Evolutionary conservation across 2,888 invertebrate species (phyloP).

Genomic region (Drosophila helvetica): DNA sequence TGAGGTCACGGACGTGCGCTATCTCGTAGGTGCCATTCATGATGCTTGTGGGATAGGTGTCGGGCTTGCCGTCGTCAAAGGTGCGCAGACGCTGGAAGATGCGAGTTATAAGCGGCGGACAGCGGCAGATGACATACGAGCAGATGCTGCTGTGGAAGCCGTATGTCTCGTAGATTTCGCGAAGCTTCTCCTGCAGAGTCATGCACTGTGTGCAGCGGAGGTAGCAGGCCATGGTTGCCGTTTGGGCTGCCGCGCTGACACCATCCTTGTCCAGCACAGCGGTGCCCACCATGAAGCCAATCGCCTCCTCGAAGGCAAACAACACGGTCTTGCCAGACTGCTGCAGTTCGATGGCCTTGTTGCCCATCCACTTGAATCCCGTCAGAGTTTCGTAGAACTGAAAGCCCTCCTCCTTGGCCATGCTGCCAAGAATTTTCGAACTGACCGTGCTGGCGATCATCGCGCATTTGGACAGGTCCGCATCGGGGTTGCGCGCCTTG

Average conservation of each 20-base stretch:
- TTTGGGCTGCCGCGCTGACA: constrained; percentile 92
- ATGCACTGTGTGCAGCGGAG: constrained; percentile 86
- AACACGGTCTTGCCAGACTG: constrained; percentile 90
- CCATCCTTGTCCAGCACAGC: constrained; percentile 98
- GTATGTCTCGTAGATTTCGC: constrained; percentile 91
- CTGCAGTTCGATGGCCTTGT: constrained; percentile 89
- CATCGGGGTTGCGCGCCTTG: constrained; percentile 82
- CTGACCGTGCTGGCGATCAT: constrained; percentile 98
- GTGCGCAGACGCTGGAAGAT: constrained; percentile 94
- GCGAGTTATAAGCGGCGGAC: constrained; percentile 87
- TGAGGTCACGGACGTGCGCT: constrained; percentile 92
- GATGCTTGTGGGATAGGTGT: constrained; percentile 90
- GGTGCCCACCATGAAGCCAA: constrained; percentile 98
- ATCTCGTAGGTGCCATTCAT: constrained; percentile 87
- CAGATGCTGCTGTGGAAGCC: constrained; percentile 95
- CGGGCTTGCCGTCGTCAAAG: constrained; percentile 84
- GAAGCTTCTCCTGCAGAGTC: constrained; percentile 87
- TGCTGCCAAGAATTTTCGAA: constrained; percentile 94
- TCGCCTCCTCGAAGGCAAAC: constrained; percentile 99
- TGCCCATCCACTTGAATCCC: constrained; percentile 99
- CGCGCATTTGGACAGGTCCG: constrained; percentile 87
- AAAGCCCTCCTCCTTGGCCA: constrained; percentile 91
- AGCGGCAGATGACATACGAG: constrained; percentile 95
- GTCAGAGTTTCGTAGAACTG: constrained; percentile 95
- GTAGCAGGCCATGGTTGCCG: constrained; percentile 90